A percentile compares a stretch with the other conserved stretches of the same genome.
Evolutionary conservation across 2,797 vertebrate species (phyloP).

Genomic region (Lateolabrax maculatus): DNA sequence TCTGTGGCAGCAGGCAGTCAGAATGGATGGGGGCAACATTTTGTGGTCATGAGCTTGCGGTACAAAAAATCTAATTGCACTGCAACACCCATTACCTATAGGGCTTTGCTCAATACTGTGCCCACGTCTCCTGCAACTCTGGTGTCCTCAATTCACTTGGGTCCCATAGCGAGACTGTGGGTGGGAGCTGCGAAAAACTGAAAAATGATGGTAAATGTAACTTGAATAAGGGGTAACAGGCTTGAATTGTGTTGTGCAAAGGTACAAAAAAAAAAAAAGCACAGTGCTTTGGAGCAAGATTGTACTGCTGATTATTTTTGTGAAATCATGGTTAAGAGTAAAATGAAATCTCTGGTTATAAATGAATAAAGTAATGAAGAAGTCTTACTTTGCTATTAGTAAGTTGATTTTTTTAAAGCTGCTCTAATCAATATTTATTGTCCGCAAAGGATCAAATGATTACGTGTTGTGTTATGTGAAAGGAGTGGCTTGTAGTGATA

Average conservation of each 20-base stretch:
- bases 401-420: neutral
- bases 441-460: neutral
- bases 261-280: neutral
- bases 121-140: conserved; percentile 20
- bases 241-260: neutral
- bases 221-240: neutral
- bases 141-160: conserved; percentile 46
- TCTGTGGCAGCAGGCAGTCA: conserved; percentile 37
- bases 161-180: conserved; percentile 17
- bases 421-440: neutral
- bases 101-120: conserved; percentile 23
- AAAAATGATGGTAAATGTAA: conserved; percentile 19
- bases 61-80: conserved; percentile 56
- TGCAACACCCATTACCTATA: conserved; percentile 25
- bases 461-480: neutral
- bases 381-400: neutral
- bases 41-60: conserved; percentile 21
- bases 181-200: conserved; percentile 27
- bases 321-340: neutral
- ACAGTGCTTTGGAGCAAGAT: neutral
- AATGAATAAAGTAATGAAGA: neutral
- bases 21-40: conserved; percentile 22
- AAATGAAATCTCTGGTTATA: neutral
- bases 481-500: neutral
- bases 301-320: neutral